Base-by-base conservation (phyloP, 2,888 invertebrate species). In the Brachypalpus laphriformis region DNA sequence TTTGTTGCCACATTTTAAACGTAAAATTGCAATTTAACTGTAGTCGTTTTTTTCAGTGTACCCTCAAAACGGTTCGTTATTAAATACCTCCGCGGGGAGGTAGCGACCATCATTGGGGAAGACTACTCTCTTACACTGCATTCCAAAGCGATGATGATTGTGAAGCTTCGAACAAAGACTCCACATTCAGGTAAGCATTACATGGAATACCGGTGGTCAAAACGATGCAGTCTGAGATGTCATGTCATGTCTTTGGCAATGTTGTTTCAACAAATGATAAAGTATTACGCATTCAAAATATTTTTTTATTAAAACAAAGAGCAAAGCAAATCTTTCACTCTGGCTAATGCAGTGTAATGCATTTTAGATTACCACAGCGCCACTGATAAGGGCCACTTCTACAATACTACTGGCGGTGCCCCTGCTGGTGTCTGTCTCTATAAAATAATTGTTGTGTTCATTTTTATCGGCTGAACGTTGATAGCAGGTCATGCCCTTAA, bases 401-500 rank as follows among this genome's bases (percentile, higher is more conserved):
- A 1, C 47, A 1, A 9, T 5, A 8, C 42, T 18, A 4, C n/a
- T 49, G 25, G 22, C 37, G 7, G 42, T 40, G 70, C 47, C 54
- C 42, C 31, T 31, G 70, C 25, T 18, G 45, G 40, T 47, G 40
- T 57, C 72, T 74, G 82, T 68, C 61, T 68, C 3, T 25, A 25
- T 66, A 14, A 31, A 34, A 51, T 20, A n/a, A 16, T 28, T 63
- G 34, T 74, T 81, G 47, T 68, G 56, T 81, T 61, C 51, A 63
- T 68, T 68, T 70, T 70, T 75, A 81, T 81, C 81, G 61, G 56
- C 31, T 42, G 34, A 78, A 57, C 65, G 76, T 22, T 86, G 86
- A 77, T 82, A 82, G 76, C 66, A 77, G 86, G 82, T 82, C 76
- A 72, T 86, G 86, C 76, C 76, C 76, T 68, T 49, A 81, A 72